Conservation (phyloP, 2,888 invertebrate genomes). For the Cylloceria caligata region DNA sequence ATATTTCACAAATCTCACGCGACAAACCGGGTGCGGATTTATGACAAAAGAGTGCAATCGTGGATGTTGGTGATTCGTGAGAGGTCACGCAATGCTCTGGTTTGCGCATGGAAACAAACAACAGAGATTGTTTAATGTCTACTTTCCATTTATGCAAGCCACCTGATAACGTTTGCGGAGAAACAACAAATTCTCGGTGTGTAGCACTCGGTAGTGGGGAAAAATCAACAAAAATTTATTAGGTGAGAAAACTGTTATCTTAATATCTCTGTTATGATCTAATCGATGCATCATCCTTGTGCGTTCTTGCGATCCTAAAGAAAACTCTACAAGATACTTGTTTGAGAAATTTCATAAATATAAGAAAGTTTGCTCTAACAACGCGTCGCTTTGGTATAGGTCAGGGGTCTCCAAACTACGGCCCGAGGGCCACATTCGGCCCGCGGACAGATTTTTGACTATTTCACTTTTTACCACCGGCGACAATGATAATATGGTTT, state of each 20-base stretch:
- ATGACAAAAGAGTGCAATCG: not conserved
- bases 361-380: no score
- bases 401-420: no score
- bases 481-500: no score
- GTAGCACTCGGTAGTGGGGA: no score
- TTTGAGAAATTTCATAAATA: no score
- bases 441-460: no score
- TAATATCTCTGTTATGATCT: no score
- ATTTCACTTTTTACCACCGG: no score
- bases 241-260: no score
- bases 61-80: not conserved
- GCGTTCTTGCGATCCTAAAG: not conserved
- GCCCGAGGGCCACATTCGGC: no score
- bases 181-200: not conserved
- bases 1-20: not conserved
- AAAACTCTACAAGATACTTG: not conserved
- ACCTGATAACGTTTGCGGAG: constrained; percentile 10
- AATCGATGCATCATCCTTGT: not conserved
- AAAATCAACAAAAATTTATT: not conserved
- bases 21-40: not conserved
- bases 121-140: not conserved
- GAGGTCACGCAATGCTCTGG: not conserved
- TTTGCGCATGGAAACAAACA: not conserved
- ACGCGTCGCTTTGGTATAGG: no score
- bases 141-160: constrained; percentile 1